Conservation (phyloP, 2,888 invertebrate genomes). For the Chironomus riparius region DNA sequence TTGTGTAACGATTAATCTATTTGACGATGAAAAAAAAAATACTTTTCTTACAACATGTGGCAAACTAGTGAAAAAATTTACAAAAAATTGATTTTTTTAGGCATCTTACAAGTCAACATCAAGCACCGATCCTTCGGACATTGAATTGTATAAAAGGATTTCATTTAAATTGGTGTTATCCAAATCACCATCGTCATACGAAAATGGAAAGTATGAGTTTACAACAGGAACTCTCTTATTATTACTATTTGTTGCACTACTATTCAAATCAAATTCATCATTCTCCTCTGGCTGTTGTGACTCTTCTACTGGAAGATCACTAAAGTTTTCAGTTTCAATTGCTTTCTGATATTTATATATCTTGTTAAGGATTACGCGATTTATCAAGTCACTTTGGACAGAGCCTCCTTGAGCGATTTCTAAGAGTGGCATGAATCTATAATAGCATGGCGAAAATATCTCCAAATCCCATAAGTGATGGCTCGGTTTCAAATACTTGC, state of each 20-base stretch:
- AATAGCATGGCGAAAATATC: conserved; percentile 83
- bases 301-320: conserved; percentile 35
- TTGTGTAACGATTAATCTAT: neutral
- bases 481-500: conserved; percentile 45
- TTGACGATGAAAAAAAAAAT: neutral
- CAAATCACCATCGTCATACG: conserved; percentile 37
- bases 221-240: conserved; percentile 35
- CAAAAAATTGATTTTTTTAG: too few species aligned
- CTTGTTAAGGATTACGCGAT: conserved; percentile 39
- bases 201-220: conserved; percentile 43
- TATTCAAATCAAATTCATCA: neutral
- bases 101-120: neutral
- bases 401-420: conserved; percentile 48
- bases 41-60: neutral
- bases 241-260: neutral
- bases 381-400: conserved; percentile 41
- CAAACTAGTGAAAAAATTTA: neutral
- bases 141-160: conserved; percentile 1
- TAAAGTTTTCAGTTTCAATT: conserved; percentile 38
- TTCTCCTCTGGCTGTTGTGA: neutral
- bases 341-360: conserved; percentile 40
- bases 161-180: conserved; percentile 30
- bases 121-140: conserved; percentile 7
- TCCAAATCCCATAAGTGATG: conserved; percentile 51
- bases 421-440: conserved; percentile 76